Percentiles rank a stretch among this genome's conserved stretches.
Conservation (phyloP, 1,140 invertebrate genomes). For the Drosophila elegans region DNA sequence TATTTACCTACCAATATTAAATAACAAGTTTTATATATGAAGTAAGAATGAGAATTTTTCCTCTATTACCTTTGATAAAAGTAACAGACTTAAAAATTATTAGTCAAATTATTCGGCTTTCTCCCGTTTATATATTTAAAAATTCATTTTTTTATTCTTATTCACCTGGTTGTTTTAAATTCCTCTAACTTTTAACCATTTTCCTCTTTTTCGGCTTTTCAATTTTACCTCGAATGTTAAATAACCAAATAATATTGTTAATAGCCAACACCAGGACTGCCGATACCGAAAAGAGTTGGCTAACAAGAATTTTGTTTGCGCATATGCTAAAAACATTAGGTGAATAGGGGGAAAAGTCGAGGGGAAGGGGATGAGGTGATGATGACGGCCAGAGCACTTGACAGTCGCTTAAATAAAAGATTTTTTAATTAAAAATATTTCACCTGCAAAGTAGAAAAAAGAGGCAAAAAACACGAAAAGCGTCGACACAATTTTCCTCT, state of each 20-base stretch:
- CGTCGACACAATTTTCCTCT: conserved; percentile 78
- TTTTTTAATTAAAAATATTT: conserved; percentile 83
- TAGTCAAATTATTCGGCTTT: no score
- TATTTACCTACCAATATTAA: no score
- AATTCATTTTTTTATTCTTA: neutral
- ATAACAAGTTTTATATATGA: no score
- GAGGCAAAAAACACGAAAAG: conserved; percentile 27
- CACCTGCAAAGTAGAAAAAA: conserved; percentile 62
- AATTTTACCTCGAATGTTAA: conserved; percentile 3
- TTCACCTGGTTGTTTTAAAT: neutral
- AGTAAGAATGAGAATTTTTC: no score
- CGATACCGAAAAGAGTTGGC: conserved; percentile 23
- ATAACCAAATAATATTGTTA: conserved; percentile 26
- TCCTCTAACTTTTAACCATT: neutral
- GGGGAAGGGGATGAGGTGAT: conserved; percentile 10
- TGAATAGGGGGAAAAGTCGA: conserved; percentile 18
- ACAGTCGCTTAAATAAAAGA: conserved; percentile 79
- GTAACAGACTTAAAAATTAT: no score
- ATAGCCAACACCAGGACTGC: conserved; percentile 16
- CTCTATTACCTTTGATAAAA: no score
- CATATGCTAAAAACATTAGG: conserved; percentile 36
- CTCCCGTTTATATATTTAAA: neutral
- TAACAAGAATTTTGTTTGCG: conserved; percentile 22
- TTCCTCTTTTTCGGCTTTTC: neutral
- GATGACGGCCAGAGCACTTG: conserved; percentile 38